Evolutionary conservation across 2,888 invertebrate species (phyloP), one percentile per base, ranked within the genome.

Genomic region (Mesorhabditis spiculigera): DNA sequence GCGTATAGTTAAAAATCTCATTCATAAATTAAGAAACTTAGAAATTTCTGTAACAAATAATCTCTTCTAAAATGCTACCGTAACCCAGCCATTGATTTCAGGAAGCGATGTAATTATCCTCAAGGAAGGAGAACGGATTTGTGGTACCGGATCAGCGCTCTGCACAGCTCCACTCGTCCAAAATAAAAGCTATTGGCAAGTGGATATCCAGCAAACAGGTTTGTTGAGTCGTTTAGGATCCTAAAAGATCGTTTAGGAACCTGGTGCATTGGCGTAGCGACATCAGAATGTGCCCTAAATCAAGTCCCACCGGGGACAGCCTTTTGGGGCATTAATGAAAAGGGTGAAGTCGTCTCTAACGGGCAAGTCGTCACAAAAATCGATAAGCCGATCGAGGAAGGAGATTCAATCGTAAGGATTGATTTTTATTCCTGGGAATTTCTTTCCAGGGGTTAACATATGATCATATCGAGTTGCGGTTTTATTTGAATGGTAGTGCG

Each of bases 171-270:
- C 97, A 0, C 89, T 98, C 66, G 93, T 93, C 10, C 95, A 98
- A 88, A 94, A 95, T 84, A 98, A 98, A 88, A 93, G 95, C 4
- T 98, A 96, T 87, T 98, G 96, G 87, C 97, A 98, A 89, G 93
- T 96, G 5, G 97, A 97, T 89, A 89, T 98, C 70, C 96, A 97
- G 87, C 96, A 97, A 86, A 91, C 93, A 74, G 96, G 96, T 83
- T 76, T 66, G 79, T 76, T 45, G n/a, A 13, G 8, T 50, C 1
- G n/a, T 50, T 41, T 67, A 16, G 13, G 66, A 65, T 2, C 43
- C 4, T 43, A 41, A 63, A 28, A 10, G n/a, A n/a, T n/a, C 28
- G 73, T 76, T 16, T 70, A 88, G 90, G 90, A 43, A 90, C 91
- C 50, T 98, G 97, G 97, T 94, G 94, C 3, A 90, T 97, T 13